Evolutionary conservation across 2,888 invertebrate species (phyloP), one percentile per base, ranked within the genome.

Genomic region (Drosophila gaucha): DNA sequence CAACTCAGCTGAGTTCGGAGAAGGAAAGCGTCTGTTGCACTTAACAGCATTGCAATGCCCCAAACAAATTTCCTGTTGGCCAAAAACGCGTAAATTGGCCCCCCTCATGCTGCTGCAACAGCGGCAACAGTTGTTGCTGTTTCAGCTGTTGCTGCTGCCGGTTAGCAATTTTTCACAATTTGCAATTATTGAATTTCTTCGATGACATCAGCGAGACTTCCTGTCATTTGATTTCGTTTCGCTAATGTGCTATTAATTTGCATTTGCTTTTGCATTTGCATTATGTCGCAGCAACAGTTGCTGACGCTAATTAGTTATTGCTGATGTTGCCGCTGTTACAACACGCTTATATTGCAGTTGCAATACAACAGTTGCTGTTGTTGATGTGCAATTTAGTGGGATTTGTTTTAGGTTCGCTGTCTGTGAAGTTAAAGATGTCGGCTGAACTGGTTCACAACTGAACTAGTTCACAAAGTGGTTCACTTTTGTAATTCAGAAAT

Each of bases 151-250:
- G 47, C 43, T 49, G 47, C 26, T 54, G 46, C 49, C 55, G 36
- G 30, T 24, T 63, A 33, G 60, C 70, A 79, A 86, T 80, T 80
- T 80, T 83, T 75, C 79, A 82, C 75, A 66, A 76, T 79, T 76
- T 79, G 76, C 70, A 83, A 83, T 73, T 74, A 85, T 85, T 80
- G 82, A 75, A 82, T 80, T 82, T 86, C 86, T 80, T 79, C 66
- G 69, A 80, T 78, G 72, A 75, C 83, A 85, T 80, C 83, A 79
- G 65, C 64, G 46, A 64, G 54, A 85, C 82, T 80, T 79, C 79
- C 79, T 79, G 79, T 63, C 59, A 71, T 67, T 70, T 69, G 69
- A 69, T 57, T 80, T 66, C 55, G 60, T 62, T 82, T 70, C 49
- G 60, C 63, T 85, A 78, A 85, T 85, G 67, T 71, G 86, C 62